Percentiles rank a stretch among this genome's conserved stretches.
phyloP scores from a whole-genome alignment of 2,797 vertebrate species.

The Pogonophryne albipinna region DNA sequence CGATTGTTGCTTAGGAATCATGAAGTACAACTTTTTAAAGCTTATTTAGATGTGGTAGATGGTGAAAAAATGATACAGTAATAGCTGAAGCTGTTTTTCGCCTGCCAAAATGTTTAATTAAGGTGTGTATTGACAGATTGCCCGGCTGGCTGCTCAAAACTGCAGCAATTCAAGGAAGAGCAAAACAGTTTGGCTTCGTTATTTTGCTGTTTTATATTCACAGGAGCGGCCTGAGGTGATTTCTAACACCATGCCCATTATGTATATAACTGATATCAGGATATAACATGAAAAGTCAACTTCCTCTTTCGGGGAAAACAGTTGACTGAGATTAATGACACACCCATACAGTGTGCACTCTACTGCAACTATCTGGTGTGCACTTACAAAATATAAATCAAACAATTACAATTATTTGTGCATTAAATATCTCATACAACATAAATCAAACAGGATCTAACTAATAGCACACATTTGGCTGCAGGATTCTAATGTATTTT shows the following conservation, averaged over 20 bases:
- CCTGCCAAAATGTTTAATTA: slow-evolving; percentile 8
- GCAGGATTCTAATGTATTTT: neutral
- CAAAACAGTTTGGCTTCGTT: slow-evolving; percentile 35
- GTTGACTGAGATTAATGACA: neutral
- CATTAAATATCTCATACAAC: neutral
- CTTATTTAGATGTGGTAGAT: neutral
- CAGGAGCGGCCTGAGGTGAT: slow-evolving; percentile 28
- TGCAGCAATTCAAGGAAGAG: slow-evolving; percentile 14
- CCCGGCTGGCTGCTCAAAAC: slow-evolving; percentile 1
- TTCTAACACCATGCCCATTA: slow-evolving; percentile 32
- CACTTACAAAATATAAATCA: neutral
- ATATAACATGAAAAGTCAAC: slow-evolving; percentile 20
- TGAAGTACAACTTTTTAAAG: neutral
- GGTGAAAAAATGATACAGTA: neutral
- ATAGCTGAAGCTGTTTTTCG: neutral
- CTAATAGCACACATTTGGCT: neutral
- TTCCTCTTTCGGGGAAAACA: slow-evolving; percentile 25
- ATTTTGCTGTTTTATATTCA: slow-evolving; percentile 32
- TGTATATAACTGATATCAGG: slow-evolving; percentile 18
- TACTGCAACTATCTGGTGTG: neutral
- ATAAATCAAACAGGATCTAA: neutral
- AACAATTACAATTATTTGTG: neutral
- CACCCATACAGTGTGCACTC: neutral
- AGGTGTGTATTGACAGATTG: slow-evolving; percentile 25
- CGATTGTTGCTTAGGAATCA: neutral